These are phyloP conservation scores for Machaerirhynchus nigripectus DNA, from an alignment of 2,113 vertebrate genomes.

Conservation along the genomic window DNA sequence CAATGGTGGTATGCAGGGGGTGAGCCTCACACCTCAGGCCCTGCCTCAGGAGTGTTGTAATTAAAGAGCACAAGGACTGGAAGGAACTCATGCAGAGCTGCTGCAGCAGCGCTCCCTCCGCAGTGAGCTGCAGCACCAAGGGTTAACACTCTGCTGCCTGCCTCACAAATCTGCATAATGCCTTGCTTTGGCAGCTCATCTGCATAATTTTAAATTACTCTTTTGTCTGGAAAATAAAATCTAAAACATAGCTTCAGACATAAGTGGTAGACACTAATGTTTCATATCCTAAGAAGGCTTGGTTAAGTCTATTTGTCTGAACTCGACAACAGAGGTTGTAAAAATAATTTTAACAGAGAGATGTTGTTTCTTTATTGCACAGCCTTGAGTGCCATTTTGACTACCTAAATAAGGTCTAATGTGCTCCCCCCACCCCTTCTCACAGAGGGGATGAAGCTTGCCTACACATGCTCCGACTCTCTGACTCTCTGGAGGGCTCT, in stretches of 20 bases:
- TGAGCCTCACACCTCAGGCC: background rate
- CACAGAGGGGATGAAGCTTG: background rate
- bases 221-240: conserved; percentile 45
- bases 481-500: background rate
- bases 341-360: background rate
- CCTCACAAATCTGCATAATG: conserved; percentile 42
- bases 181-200: conserved; percentile 21
- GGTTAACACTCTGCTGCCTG: conserved; percentile 25
- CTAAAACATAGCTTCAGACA: background rate
- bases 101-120: fast-evolving
- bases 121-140: background rate
- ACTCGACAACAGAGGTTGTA: background rate
- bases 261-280: background rate
- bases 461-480: background rate
- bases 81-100: fast-evolving
- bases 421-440: background rate
- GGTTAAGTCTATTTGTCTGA: background rate
- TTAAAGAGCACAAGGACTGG: background rate
- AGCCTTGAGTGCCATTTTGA: background rate
- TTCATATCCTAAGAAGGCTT: background rate
- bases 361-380: background rate
- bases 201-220: conserved; percentile 47
- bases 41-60: fast-evolving
- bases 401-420: background rate
- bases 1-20: background rate